Base-by-base conservation (phyloP, 1,140 invertebrate genomes). In the Proctacanthus coquilletti region DNA sequence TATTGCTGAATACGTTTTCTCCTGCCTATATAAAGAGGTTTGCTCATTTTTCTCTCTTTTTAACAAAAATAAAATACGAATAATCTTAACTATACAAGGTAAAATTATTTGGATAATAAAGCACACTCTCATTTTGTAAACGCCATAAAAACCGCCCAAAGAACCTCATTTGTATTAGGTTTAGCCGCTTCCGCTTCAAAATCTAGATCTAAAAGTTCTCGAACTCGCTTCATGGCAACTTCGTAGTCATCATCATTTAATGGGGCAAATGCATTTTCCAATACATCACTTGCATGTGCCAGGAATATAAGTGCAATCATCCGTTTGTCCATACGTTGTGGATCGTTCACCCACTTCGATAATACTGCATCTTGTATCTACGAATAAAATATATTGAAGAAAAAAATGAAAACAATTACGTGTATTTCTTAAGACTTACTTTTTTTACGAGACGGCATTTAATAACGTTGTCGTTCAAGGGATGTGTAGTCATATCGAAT, bases 401-500 rank as follows among this genome's bases (percentile, higher is more conserved):
- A 40, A 13, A 18, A 11, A n/a, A 30, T 31, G 27, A 18, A 15
- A 13, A 29, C 18, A 21, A 35, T 34, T n/a, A 34, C 6, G 25
- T 13, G 6, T 40, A 31, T 5, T 34, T 29, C 29, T 6, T 3
- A 6, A n/a, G 3, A 27, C 42, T 49, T 62, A 88, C 84, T 74
- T 94, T 95, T 72, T 97, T 97, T 25, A 99, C 88, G 44, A 99
- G 74, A 49, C 93, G 81, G 48, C 82, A 84, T 71, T 99, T 99
- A n/a, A 89, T 80, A 45, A 81, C 72, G 66, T 86, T 86, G 63
- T 99, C 93, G 36, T 86, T 92, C 27, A 99, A 70, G 23, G 96
- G 96, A 75, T 99, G 96, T 47, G 95, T 99, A 18, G 96, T 99
- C 94, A 99, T 99, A 70, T 99, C 96, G 68, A 99, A 99, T 14